Base-by-base conservation (phyloP, 2,797 vertebrate genomes). In the Orestias chungarensis region DNA sequence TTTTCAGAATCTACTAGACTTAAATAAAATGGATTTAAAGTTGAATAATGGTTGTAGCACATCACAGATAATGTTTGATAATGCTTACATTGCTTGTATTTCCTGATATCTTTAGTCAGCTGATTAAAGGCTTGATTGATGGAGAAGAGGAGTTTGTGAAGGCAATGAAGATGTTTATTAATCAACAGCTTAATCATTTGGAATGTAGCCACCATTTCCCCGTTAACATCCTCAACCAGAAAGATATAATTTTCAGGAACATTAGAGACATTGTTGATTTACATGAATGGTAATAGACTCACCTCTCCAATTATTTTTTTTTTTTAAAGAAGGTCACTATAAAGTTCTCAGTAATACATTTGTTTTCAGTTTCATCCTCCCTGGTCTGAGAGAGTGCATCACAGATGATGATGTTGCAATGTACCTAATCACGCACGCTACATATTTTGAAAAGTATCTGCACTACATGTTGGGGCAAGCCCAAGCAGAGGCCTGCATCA, bases 361-460 rank as follows among this genome's bases (percentile, higher is more conserved):
- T 12, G n/a, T 38, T 62, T 54, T 1, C 78, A 95, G 95, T 6
- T 93, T 85, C 11, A 92, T 98, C 82, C 91, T 97, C 12, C 91
- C 88, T 27, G 93, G 95, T 64, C 81, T 99, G 64, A 94, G 89
- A 76, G 85, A 75, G 42, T 97, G 97, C 59, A 92, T 92, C 78
- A 98, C 97, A 0, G 98, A 99, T 0, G 98, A 99, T 0, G 98
- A 99, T 0, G 95, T 99, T 50, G 98, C 97, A 68, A 95, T 97
- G 93, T 95, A 95, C 85, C 95, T 98, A 71, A 94, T 98, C 85
- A 95, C 95, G 81, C 94, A 96, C 0, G 80, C 94, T 9, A 93
- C 86, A 0, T 94, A 95, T 65, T 97, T 99, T 71, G 96, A 96
- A 80, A 96, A 94, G 73, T 97, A 99, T 83, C 94, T 99, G 75